Evolutionary conservation across 2,888 invertebrate genomes (phyloP).

Genomic region (Nasonovia ribisnigri): DNA sequence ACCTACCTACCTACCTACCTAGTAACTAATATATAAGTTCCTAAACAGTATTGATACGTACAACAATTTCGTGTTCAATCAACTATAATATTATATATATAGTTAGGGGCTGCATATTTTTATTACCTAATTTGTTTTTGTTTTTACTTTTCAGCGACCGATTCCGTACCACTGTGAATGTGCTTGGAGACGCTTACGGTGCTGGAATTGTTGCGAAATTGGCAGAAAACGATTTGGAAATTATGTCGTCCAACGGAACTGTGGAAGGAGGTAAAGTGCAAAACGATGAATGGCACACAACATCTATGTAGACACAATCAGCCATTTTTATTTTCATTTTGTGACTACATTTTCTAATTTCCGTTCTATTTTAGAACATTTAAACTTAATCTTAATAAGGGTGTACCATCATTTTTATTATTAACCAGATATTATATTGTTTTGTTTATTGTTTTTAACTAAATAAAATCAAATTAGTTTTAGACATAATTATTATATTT

Average conservation of each 20-base stretch:
- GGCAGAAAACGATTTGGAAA: conserved; percentile 80
- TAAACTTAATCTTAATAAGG: conserved; percentile 38
- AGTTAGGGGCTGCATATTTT: not conserved
- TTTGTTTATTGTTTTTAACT: conserved; percentile 40
- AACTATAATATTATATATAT: not conserved
- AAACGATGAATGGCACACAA: conserved; percentile 70
- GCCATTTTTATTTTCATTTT: conserved; percentile 31
- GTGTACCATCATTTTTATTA: conserved; percentile 29
- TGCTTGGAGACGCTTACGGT: conserved; percentile 94
- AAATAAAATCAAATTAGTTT: conserved; percentile 53
- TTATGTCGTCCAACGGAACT: conserved; percentile 69
- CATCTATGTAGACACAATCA: conserved; percentile 70
- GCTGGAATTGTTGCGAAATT: conserved; percentile 91
- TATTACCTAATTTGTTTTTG: not conserved
- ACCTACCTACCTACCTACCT: not conserved
- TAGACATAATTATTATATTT: conserved; percentile 38
- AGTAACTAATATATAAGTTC: not conserved
- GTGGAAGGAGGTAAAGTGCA: conserved; percentile 67
- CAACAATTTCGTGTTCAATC: not conserved
- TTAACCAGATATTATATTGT: conserved; percentile 37
- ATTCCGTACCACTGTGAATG: conserved; percentile 91
- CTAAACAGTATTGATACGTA: not conserved
- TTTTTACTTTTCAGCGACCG: conserved; percentile 78
- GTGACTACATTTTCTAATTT: conserved; percentile 37
- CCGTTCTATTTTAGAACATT: conserved; percentile 36